Conservation (phyloP, 2,888 invertebrate species). For the Phengaris alcon region DNA sequence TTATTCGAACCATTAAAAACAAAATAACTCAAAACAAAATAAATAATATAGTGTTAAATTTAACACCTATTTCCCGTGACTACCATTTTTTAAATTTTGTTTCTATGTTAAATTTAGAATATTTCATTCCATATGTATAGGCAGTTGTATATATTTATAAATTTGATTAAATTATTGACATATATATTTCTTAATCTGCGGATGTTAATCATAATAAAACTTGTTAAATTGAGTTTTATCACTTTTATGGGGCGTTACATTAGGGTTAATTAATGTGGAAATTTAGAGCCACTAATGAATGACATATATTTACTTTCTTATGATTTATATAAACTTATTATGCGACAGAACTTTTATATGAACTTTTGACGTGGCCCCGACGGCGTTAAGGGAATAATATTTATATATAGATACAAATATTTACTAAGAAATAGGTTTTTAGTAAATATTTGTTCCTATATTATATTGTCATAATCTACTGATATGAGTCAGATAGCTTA, state of each 20-base stretch:
- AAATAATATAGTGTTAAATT: background rate
- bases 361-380: background rate
- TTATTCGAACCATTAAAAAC: background rate
- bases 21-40: background rate
- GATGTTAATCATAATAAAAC: slow-evolving; percentile 10
- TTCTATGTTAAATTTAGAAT: background rate
- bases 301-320: slow-evolving; percentile 4
- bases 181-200: slow-evolving; percentile 1
- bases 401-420: no score
- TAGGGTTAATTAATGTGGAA: slow-evolving; percentile 16
- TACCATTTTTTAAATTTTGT: background rate
- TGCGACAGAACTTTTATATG: background rate
- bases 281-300: background rate
- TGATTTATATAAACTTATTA: background rate
- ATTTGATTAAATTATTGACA: slow-evolving; percentile 7
- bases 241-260: slow-evolving; percentile 31
- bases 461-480: no score
- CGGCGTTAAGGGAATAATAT: no score
- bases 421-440: no score
- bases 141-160: background rate
- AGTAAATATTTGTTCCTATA: no score
- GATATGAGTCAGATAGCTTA: no score
- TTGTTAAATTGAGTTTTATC: slow-evolving; percentile 4
- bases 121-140: background rate
- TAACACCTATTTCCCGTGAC: background rate